Base-by-base conservation (phyloP, 2,888 invertebrate species). In the Corythucha ciliata region DNA sequence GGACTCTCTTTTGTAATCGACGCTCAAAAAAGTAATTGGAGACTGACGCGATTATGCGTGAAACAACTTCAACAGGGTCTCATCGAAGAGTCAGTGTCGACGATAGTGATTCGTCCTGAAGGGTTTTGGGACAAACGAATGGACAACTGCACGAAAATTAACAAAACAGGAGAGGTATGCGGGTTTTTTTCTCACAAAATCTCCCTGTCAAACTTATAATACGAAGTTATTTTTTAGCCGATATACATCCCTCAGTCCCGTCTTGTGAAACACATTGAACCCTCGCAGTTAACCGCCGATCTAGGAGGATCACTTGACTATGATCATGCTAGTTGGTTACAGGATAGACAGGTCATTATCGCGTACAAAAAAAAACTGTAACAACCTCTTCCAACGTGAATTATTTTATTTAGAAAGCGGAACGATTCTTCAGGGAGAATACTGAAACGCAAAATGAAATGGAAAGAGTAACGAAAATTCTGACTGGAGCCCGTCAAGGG, bases 71-170 rank as follows among this genome's bases (percentile, higher is more conserved):
- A 71, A 51, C 67, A 70, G 44, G 67, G 73, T 25, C 69, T 76
- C 48, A 68, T 70, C 52, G 71, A 71, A 57, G 65, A 66, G 14
- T 64, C 67, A 39, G 64, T 73, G 48, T 36, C 29, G 44, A 39
- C 41, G 29, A 73, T 83, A 62, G 80, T 85, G 53, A 70, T 87
- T 56, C 74, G 81, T 61, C 78, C 82, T 21, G 83, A 84, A 63
- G 80, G 80, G 40, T 81, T 83, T 69, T 79, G 83, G 76, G 83
- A 83, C 63, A 82, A 83, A 64, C 66, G 74, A 24, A 78, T 83
- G 39, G 81, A 81, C 64, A 78, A 77, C 60, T 82, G 81, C 66
- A 75, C 80, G 45, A 76, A 75, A 60, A 45, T 45, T 22, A 36
- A 39, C 37, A 51, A 45, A 42, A 45, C 29, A 14, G 18, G 39